Evolutionary conservation across 2,797 vertebrate species (phyloP), one percentile per base, ranked within the genome.

Genomic region (Babyrousa celebensis): DNA sequence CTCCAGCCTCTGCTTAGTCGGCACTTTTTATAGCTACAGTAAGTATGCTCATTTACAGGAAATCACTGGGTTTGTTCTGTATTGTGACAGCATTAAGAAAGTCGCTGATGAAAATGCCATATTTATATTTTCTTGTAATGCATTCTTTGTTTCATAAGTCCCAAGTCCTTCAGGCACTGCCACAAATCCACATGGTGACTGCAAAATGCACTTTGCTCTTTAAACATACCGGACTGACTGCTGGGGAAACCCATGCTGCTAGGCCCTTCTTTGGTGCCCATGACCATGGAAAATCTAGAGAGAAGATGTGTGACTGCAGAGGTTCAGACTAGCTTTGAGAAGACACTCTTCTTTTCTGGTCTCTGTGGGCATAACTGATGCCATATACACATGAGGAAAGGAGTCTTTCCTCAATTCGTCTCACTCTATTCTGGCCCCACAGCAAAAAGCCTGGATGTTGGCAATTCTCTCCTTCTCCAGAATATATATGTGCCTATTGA

Each of bases 61-160:
- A 89, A 72, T 68, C 82, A 29, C 43, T 2, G 5, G 8, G 85
- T 97, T 87, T 80, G 54, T 68, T 95, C 25, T 63, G 6, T 36
- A 63, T 40, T 75, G 77, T 92, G 60, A 87, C 43, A 63, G 11
- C 48, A 63, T 63, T 85, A 85, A 36, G 71, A 90, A 63, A 56
- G 56, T 85, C 86, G 60, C 72, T 78, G 54, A 87, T 85, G 96
- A 94, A 89, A 96, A 93, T 89, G 71, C 43, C 89, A 36, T 82
- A 40, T 93, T 93, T 93, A 48, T 88, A 87, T 93, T 94, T 85
- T 25, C 83, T 90, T 94, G 71, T 91, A 97, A 97, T 95, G 89
- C 82, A 93, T 58, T 93, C 94, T 90, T 92, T 23, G 2, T 80
- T 80, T 95, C 87, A 96, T 58, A 94, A 83, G 65, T 43, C 56